Conservation (phyloP, 2,797 vertebrate genomes). For the Melanotaenia nigrans region DNA sequence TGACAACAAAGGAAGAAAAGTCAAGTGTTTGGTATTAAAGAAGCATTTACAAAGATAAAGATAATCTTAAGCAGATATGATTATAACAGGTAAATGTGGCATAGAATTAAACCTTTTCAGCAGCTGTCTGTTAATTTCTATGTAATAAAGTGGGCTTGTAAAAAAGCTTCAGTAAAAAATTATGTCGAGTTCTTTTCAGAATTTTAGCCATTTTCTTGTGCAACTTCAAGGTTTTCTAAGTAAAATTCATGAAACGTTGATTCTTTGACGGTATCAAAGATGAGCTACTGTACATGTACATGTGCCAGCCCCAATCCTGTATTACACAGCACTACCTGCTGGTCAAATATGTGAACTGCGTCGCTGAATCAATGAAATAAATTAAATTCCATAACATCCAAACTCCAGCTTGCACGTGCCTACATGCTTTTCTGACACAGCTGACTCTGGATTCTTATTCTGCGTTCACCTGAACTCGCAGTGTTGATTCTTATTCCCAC, state of each 20-base stretch:
- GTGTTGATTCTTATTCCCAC: not conserved
- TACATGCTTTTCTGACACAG: not conserved
- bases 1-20: not conserved
- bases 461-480: constrained; percentile 9
- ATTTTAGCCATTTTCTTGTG: not conserved
- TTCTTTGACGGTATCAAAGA: constrained; percentile 20
- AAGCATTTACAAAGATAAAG: not conserved
- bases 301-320: constrained; percentile 11
- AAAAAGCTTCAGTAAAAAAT: not conserved
- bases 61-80: not conserved
- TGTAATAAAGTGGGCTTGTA: not conserved
- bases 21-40: not conserved
- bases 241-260: constrained; percentile 6
- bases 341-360: constrained; percentile 58
- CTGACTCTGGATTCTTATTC: constrained; percentile 1
- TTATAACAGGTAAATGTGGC: not conserved
- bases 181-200: not conserved
- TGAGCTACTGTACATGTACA: constrained; percentile 35
- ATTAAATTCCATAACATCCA: constrained; percentile 56
- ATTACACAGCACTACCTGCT: constrained; percentile 80
- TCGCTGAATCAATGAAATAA: constrained; percentile 56
- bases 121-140: not conserved
- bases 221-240: constrained; percentile 1
- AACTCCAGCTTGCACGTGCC: constrained; percentile 27
- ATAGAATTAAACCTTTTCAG: not conserved